A percentile compares a stretch with the other conserved stretches of the same genome.
Evolutionary conservation across 2,113 vertebrate species (phyloP).

Genomic region (Mesembrinibis cayennensis): DNA sequence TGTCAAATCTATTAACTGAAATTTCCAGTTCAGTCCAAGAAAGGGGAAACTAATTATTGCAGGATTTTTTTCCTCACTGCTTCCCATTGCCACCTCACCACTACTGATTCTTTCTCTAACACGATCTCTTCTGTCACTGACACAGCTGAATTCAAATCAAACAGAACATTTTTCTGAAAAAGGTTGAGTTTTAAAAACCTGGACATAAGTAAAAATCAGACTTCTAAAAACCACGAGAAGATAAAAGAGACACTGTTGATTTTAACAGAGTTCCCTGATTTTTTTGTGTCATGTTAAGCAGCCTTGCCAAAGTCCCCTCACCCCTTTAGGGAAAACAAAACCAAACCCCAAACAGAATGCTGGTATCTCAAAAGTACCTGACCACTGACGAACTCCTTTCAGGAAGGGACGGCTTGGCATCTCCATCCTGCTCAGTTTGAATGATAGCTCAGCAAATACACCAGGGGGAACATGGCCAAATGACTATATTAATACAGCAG

Average conservation of each 20-base stretch:
- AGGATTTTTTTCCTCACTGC: neutral
- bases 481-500: neutral
- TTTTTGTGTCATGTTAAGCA: neutral
- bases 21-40: neutral
- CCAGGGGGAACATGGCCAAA: neutral
- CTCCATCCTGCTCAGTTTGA: neutral
- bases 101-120: neutral
- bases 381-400: neutral
- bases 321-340: neutral
- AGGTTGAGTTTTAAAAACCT: neutral
- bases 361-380: neutral
- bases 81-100: neutral
- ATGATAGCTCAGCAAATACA: fast-evolving
- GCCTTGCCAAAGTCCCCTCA: neutral
- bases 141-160: neutral
- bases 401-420: neutral
- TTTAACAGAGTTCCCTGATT: neutral
- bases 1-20: neutral
- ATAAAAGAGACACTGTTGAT: neutral
- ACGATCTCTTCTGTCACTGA: neutral
- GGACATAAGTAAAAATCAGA: neutral
- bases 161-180: neutral
- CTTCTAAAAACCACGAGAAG: neutral
- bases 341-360: neutral
- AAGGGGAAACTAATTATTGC: neutral